Conservation (phyloP, 2,113 vertebrate genomes). For the Hiodon tergisus region DNA sequence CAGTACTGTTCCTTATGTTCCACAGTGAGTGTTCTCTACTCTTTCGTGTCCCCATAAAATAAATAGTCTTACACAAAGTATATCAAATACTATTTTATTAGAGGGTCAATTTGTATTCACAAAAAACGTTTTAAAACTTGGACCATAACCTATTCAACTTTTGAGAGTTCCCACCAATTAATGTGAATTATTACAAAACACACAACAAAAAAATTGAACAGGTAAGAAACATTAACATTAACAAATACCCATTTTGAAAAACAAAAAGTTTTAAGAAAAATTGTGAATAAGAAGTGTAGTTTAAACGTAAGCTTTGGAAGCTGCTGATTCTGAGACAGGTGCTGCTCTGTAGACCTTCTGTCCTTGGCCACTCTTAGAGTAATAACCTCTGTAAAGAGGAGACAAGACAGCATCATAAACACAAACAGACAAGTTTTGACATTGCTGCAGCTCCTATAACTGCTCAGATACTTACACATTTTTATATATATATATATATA, state of each 20-base stretch:
- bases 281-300: background rate
- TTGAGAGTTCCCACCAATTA: background rate
- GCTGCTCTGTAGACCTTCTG: constrained; percentile 53
- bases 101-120: background rate
- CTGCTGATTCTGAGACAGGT: constrained; percentile 27
- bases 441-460: too few relatives aligned
- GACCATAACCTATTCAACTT: background rate
- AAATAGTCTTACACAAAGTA: background rate
- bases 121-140: background rate
- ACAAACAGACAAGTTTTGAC: background rate
- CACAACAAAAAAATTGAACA: background rate
- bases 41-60: background rate
- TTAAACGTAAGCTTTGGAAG: constrained; percentile 52
- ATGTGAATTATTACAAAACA: background rate
- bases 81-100: constrained; percentile 13
- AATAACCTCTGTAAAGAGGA: constrained; percentile 43
- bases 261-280: background rate
- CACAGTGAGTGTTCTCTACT: background rate
- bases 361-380: constrained; percentile 21
- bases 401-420: background rate
- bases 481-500: too few relatives aligned
- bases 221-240: constrained; percentile 1
- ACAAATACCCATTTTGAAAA: background rate
- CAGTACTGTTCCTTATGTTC: background rate
- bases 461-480: too few relatives aligned